phyloP scores from a whole-genome alignment of 2,113 vertebrate genomes.

The Stigmatopora nigra region DNA sequence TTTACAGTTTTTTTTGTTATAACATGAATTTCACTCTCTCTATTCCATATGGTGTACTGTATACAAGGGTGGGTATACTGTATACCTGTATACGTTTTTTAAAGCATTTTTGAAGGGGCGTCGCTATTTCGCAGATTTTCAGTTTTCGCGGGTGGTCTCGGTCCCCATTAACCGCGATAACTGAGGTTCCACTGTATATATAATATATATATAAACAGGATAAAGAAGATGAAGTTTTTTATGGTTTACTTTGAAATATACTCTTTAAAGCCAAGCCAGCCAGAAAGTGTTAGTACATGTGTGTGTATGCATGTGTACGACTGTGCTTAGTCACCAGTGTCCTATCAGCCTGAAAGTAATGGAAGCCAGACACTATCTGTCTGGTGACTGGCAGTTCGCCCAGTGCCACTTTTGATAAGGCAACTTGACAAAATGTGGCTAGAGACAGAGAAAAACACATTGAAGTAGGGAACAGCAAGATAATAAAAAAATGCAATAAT shows the following conservation, averaged over 20 bases:
- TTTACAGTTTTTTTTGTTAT: too few species aligned
- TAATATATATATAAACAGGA: too few species aligned
- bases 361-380: slow-evolving; percentile 9
- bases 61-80: too few species aligned
- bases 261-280: neutral
- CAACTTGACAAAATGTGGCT: neutral
- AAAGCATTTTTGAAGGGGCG: too few species aligned
- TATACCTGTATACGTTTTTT: too few species aligned
- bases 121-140: too few species aligned
- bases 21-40: too few species aligned
- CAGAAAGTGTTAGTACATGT: neutral
- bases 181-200: too few species aligned
- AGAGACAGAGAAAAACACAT: neutral
- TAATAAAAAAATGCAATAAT: neutral
- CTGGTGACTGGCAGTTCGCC: slow-evolving; percentile 3
- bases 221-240: neutral
- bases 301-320: neutral
- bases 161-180: too few species aligned
- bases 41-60: too few species aligned
- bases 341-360: slow-evolving; percentile 7
- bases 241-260: neutral
- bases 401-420: slow-evolving; percentile 4
- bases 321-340: slow-evolving; percentile 1
- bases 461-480: neutral
- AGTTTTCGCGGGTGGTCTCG: too few species aligned